Evolutionary conservation across 2,888 invertebrate species (phyloP), one percentile per base, ranked within the genome.

Genomic region (Labia minor): DNA sequence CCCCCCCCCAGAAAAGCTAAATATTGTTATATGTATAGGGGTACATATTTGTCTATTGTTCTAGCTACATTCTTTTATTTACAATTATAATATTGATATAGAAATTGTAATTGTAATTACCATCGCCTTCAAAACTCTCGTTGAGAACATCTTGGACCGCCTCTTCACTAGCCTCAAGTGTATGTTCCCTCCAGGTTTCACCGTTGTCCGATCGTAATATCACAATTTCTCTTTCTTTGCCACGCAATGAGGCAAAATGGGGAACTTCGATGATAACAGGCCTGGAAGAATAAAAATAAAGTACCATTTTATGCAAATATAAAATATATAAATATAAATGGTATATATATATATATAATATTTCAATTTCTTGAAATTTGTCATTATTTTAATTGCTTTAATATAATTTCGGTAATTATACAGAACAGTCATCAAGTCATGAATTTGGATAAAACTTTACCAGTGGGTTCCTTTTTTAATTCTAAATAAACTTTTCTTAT

Each of bases 181-280:
- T 88, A 77, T 99, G 99, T 76, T 99, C 99, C 71, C 93, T 90
- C 99, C 99, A 99, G 26, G 91, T 93, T 78, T 98, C 96, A 18
- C 99, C 99, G 74, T 97, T 95, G 78, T 99, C 98, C 1, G 96
- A 96, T 64, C 98, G 86, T 70, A 99, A 80, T 71, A 99, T 90
- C 37, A 97, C 90, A 64, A 99, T 94, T 82, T 99, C 99, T 3
- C 99, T 85, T 77, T 99, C 98, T 72, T 88, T 89, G 68, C 94
- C 95, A 68, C 94, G 85, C 66, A 95, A 80, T 0, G 97, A 92
- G 0, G 98, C 98, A 81, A 96, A 98, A 79, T 99, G 97, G 0
- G 99, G 99, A 70, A 98, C 91, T 79, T 97, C 96, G 73, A 97
- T 86, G 70, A 96, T 88, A 2, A 95, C 93, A 1, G 94, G 94